Evolutionary conservation across 2,888 invertebrate species (phyloP), one percentile per base, ranked within the genome.

Genomic region (Nomada ferruginata): DNA sequence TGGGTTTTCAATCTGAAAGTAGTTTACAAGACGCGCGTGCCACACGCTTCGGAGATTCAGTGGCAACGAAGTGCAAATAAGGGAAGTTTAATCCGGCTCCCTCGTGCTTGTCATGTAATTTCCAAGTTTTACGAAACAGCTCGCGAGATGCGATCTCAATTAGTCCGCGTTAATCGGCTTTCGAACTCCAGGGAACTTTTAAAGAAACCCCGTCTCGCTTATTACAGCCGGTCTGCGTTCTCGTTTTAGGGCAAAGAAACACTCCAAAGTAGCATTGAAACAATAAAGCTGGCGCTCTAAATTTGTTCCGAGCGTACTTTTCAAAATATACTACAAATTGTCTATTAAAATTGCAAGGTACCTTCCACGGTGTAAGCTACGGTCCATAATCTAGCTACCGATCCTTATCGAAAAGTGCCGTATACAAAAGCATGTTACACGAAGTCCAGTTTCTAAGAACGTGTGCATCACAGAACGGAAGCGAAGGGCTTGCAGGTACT

Each of bases 71-170:
- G 76, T 44, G 68, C 60, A 74, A 82, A 79, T 70, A 79, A 73
- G 70, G 70, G 79, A 82, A 82, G 79, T 79, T 82, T 79, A 70
- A 66, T 65, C 70, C 61, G 9, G 18, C 18, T 73, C 42, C 64
- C 69, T 71, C 74, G 65, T 64, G 64, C 60, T 50, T 82, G 79
- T 82, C 60, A 79, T 79, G 69, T 70, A 79, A 82, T 82, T 79
- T 82, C 79, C 59, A 74, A 82, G 79, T 82, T 82, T 79, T 74
- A 73, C 81, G 81, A 70, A 79, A 36, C 82, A 64, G 68, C 52
- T 75, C 55, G 69, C 23, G 20, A n/a, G 71, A 20, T 64, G 61
- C 71, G 59, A 63, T 79, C 68, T 52, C 66, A 70, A 82, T 82
- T 75, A 79, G 68, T 63, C 20, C 36, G 29, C 44, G 59, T 36